Evolutionary conservation across 2,888 invertebrate genomes (phyloP).

Genomic region (Drosophila neotestacea): DNA sequence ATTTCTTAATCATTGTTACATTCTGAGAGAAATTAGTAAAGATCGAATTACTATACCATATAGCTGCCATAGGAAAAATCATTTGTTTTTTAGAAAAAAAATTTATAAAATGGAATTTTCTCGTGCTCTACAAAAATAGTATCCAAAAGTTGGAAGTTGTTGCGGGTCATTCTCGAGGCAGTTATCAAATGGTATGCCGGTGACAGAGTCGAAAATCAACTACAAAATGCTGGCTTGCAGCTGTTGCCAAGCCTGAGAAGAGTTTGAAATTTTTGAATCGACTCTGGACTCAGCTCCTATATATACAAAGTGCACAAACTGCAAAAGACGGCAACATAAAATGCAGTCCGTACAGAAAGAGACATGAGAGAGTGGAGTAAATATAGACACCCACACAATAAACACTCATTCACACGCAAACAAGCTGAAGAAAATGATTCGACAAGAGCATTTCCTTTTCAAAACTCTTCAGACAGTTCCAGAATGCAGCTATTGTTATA

Average conservation of each 20-base stretch:
- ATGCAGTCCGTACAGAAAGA: neutral
- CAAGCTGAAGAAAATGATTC: conserved; percentile 25
- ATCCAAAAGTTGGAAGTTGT: too few species aligned
- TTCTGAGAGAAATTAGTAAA: too few species aligned
- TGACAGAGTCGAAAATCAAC: conserved; percentile 23
- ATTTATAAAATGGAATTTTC: too few species aligned
- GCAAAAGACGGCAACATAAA: conserved; percentile 12
- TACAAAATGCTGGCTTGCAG: conserved; percentile 47
- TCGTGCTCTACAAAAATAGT: too few species aligned
- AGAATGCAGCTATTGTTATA: conserved; percentile 36
- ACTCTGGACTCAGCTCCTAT: conserved; percentile 2
- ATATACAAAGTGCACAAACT: conserved; percentile 49
- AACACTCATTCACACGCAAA: neutral
- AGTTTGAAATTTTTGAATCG: conserved; percentile 28
- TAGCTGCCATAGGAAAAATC: too few species aligned
- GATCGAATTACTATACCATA: too few species aligned
- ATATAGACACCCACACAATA: neutral
- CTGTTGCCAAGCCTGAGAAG: conserved; percentile 35
- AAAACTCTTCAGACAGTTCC: conserved; percentile 59
- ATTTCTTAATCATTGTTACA: too few species aligned
- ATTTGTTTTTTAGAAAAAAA: too few species aligned
- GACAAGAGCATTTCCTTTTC: conserved; percentile 54
- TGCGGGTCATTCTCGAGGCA: neutral
- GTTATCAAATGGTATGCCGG: conserved; percentile 31
- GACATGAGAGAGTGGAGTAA: conserved; percentile 2